Conservation (phyloP, 92 coral and sea anemone genomes). For the Galaxea fascicularis region DNA sequence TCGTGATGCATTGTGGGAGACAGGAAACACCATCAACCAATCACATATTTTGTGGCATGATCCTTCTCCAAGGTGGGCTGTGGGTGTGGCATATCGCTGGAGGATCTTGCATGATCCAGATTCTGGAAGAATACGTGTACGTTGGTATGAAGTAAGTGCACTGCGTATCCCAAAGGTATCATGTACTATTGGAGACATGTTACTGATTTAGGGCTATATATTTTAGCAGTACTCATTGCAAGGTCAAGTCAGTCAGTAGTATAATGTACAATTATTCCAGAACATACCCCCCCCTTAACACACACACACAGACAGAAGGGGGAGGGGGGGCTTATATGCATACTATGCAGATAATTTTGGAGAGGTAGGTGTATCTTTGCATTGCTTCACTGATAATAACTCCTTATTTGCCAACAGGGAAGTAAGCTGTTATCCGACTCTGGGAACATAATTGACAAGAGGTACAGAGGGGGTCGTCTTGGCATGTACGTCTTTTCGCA, state of each 20-base stretch:
- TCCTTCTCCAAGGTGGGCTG: conserved; percentile 50
- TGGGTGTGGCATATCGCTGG: conserved; percentile 53
- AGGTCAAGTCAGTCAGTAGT: too few relatives aligned
- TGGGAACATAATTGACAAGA: conserved; percentile 54
- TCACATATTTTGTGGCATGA: conserved; percentile 63
- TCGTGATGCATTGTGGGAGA: conserved; percentile 66
- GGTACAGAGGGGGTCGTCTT: conserved; percentile 61
- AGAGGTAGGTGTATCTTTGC: too few relatives aligned
- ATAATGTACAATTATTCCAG: too few relatives aligned
- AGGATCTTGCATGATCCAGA: conserved; percentile 59
- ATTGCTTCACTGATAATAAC: too few relatives aligned
- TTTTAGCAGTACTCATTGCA: too few relatives aligned
- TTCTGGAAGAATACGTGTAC: conserved; percentile 61
- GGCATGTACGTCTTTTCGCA: conserved; percentile 72
- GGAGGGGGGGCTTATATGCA: too few relatives aligned
- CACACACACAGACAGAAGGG: too few relatives aligned
- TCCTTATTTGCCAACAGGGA: conserved; percentile 19
- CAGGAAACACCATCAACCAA: conserved; percentile 69
- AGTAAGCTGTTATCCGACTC: conserved; percentile 51
- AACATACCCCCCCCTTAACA: too few relatives aligned
- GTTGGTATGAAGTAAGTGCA: conserved; percentile 43
- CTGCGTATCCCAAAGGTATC: background rate
- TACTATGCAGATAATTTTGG: too few relatives aligned
- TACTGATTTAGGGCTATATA: too few relatives aligned
- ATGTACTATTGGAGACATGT: too few relatives aligned